These are phyloP conservation scores for Carollia perspicillata DNA, from an alignment of 2,113 vertebrate genomes.

Conservation along the genomic window DNA sequence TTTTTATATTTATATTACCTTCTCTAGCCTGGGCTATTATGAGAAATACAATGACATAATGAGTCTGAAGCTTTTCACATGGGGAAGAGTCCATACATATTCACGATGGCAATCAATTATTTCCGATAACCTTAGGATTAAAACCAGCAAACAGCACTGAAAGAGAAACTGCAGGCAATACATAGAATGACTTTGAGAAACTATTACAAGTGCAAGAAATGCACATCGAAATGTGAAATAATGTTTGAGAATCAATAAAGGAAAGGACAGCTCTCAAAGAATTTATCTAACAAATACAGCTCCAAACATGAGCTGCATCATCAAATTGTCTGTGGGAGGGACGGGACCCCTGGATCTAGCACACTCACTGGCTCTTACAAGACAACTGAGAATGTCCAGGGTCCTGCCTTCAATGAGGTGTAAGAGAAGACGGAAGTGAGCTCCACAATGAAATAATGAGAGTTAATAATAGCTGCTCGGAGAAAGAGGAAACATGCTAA, in stretches of 20 bases:
- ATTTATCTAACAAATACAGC: not conserved
- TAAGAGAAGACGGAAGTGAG: not conserved
- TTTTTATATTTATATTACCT: not conserved
- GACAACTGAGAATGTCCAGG: not conserved
- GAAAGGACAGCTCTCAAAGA: not conserved
- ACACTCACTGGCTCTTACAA: not conserved
- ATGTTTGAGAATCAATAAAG: constrained; percentile 5
- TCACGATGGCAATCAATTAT: not conserved
- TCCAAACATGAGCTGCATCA: not conserved
- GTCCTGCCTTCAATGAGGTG: not conserved
- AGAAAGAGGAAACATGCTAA: constrained; percentile 30
- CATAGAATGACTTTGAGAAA: not conserved
- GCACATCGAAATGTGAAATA: not conserved
- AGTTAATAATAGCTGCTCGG: not conserved
- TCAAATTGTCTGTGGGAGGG: not conserved
- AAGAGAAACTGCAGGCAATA: not conserved
- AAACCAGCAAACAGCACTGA: not conserved
- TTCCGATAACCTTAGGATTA: not conserved
- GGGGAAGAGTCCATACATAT: not conserved
- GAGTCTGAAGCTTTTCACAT: not conserved
- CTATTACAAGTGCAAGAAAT: not conserved
- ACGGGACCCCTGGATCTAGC: not conserved
- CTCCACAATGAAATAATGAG: not conserved
- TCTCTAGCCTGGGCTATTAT: not conserved
- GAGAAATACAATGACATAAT: not conserved